phyloP scores from a whole-genome alignment of 2,113 vertebrate species.

The Thomomys bottae region DNA sequence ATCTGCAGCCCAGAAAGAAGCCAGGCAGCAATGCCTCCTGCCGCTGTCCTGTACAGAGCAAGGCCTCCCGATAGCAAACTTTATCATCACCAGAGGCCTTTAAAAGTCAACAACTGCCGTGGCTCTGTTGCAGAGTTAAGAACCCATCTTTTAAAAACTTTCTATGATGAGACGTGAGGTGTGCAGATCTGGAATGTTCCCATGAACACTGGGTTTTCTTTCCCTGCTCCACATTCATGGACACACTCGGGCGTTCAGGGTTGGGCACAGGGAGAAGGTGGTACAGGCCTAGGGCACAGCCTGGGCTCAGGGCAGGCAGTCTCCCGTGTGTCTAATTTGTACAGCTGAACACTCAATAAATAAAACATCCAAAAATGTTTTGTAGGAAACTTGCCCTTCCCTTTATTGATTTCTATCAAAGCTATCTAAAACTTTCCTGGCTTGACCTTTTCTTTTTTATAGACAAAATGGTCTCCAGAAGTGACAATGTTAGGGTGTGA shows the following conservation, averaged over 20 bases:
- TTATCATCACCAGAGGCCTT: no score
- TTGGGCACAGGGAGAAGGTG: background rate
- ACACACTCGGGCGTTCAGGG: background rate
- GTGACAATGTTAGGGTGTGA: constrained; percentile 69
- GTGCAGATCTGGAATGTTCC: background rate
- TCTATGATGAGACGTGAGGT: background rate
- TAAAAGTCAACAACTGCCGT: background rate
- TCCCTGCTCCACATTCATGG: background rate
- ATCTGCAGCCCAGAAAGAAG: fast-evolving
- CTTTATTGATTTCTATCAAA: constrained; percentile 83
- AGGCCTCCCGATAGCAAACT: background rate
- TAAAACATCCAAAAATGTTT: constrained; percentile 80
- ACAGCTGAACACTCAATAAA: constrained; percentile 74
- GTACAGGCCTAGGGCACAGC: background rate
- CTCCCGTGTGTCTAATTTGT: constrained; percentile 78
- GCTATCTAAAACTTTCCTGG: constrained; percentile 79
- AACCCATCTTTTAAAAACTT: background rate
- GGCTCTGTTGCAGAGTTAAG: fast-evolving
- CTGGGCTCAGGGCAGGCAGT: constrained; percentile 14
- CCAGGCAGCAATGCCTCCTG: background rate
- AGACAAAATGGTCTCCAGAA: constrained; percentile 75
- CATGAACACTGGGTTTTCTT: no score
- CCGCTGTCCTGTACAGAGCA: background rate
- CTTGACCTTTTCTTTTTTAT: constrained; percentile 80
- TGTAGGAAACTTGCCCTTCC: constrained; percentile 79